phyloP scores from a whole-genome alignment of 2,113 vertebrate species.

The Rhineura floridana region DNA sequence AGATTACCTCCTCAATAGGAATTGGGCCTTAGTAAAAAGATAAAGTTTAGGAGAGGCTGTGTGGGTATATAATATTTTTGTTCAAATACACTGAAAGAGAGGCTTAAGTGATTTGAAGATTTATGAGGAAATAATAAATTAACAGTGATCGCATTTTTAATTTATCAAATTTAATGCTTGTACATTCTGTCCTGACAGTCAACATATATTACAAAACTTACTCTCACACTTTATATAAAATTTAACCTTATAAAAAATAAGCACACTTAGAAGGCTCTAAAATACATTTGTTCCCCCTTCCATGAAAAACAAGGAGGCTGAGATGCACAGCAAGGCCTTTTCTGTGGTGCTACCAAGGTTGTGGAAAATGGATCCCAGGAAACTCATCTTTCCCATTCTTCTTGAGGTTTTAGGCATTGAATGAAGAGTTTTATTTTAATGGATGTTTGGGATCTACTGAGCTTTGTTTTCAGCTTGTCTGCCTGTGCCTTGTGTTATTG shows the following conservation, averaged over 20 bases:
- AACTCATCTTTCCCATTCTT: not conserved
- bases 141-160: not conserved
- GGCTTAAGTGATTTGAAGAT: not conserved
- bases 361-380: not conserved
- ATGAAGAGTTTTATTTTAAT: not conserved
- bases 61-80: no score
- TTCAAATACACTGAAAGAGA: no score
- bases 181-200: not conserved
- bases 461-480: not conserved
- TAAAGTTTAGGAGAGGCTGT: not conserved
- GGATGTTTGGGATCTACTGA: not conserved
- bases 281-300: not conserved
- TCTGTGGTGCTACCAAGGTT: not conserved
- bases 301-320: not conserved
- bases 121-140: no score
- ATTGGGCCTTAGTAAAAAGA: not conserved
- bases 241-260: not conserved
- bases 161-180: not conserved
- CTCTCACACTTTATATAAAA: not conserved
- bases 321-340: not conserved
- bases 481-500: not conserved
- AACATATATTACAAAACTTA: not conserved
- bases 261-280: not conserved
- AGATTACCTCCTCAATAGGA: not conserved
- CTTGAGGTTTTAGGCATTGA: not conserved